phyloP scores from a whole-genome alignment of 2,888 invertebrate species.

The Pimpla rufipes region DNA sequence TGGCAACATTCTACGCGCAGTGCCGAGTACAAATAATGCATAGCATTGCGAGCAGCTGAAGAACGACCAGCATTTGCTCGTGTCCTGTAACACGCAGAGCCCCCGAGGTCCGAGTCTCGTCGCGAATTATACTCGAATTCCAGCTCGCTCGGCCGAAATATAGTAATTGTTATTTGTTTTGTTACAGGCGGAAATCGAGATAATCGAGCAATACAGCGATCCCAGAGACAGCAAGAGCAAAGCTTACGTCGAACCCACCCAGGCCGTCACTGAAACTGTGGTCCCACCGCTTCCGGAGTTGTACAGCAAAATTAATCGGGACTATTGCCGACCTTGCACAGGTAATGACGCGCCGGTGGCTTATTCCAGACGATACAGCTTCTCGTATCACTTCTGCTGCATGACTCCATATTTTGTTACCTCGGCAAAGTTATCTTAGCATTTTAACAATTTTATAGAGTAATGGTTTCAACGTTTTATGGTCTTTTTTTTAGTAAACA shows the following conservation, averaged over 20 bases:
- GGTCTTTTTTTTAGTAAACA: too few species aligned
- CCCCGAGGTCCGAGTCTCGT: not conserved
- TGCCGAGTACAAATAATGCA: constrained; percentile 39
- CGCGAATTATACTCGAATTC: constrained; percentile 17
- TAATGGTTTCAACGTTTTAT: too few species aligned
- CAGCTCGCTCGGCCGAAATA: not conserved
- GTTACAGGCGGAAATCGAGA: constrained; percentile 88
- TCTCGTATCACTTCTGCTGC: not conserved
- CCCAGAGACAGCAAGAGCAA: constrained; percentile 88
- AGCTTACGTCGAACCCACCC: constrained; percentile 81
- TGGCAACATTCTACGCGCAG: not conserved
- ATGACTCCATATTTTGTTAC: not conserved
- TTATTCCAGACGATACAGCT: not conserved
- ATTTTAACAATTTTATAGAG: too few species aligned
- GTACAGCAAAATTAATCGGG: constrained; percentile 87
- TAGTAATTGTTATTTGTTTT: constrained; percentile 36
- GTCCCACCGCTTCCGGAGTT: constrained; percentile 76
- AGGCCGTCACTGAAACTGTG: constrained; percentile 81
- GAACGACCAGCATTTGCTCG: constrained; percentile 17
- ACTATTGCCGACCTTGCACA: constrained; percentile 87
- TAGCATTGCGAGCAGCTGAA: constrained; percentile 2
- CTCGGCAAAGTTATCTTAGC: not conserved
- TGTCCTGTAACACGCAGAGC: constrained; percentile 7
- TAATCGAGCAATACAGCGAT: constrained; percentile 91
- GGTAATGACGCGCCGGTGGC: constrained; percentile 82